phyloP scores from a whole-genome alignment of 2,797 vertebrate genomes.

The Hapalemur alaotrensis region DNA sequence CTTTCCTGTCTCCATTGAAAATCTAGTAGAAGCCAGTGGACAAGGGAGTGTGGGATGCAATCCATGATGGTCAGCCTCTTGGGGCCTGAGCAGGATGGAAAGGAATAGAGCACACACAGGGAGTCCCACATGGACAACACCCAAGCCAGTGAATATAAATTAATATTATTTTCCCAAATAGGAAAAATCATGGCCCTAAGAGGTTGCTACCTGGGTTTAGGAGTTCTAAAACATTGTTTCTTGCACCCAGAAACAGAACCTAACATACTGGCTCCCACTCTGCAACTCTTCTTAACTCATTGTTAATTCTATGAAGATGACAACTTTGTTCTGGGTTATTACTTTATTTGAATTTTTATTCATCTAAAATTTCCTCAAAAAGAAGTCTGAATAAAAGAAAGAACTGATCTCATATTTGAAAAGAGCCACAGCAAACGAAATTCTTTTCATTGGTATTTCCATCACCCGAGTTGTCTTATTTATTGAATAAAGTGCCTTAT shows the following conservation, averaged over 20 bases:
- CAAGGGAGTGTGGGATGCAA: background rate
- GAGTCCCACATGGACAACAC: background rate
- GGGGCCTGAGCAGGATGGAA: background rate
- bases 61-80: background rate
- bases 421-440: background rate
- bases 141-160: background rate
- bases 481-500: background rate
- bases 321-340: background rate
- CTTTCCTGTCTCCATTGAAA: background rate
- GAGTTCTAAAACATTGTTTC: background rate
- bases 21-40: background rate
- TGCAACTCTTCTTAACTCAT: background rate
- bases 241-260: background rate
- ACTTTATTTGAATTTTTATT: slow-evolving; percentile 47
- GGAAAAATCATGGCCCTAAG: background rate
- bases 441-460: background rate
- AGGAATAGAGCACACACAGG: background rate
- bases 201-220: background rate
- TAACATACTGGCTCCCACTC: background rate
- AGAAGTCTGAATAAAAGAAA: background rate
- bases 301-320: background rate
- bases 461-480: background rate
- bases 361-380: background rate
- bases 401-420: background rate
- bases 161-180: background rate